phyloP scores from a whole-genome alignment of 2,797 vertebrate species.

The Mareca penelope region DNA sequence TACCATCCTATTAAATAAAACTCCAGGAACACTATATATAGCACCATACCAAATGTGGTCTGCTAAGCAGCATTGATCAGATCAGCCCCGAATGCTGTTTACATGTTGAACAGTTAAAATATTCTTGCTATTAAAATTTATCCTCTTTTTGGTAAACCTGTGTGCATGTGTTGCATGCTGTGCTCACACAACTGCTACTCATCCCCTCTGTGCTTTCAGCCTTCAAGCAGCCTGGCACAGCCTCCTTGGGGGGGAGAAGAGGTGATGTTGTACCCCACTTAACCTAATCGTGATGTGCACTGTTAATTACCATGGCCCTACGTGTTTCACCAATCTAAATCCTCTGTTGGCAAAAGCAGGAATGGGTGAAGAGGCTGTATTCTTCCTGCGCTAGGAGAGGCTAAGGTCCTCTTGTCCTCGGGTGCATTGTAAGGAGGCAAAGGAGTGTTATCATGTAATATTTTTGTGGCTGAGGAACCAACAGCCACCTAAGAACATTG shows the following conservation, averaged over 20 bases:
- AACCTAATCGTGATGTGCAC: background rate
- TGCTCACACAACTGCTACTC: background rate
- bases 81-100: conserved; percentile 63
- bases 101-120: conserved; percentile 62
- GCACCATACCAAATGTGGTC: conserved; percentile 68
- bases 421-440: background rate
- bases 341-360: background rate
- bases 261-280: background rate
- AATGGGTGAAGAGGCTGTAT: background rate
- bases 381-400: background rate
- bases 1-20: conserved; percentile 77
- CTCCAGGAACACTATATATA: conserved; percentile 74
- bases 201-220: rapidly evolving
- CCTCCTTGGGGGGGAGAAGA: background rate
- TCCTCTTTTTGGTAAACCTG: conserved; percentile 40
- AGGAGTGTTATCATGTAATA: rapidly evolving
- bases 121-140: conserved; percentile 57
- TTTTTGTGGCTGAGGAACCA: background rate
- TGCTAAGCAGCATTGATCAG: conserved; percentile 69
- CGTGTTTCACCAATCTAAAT: background rate
- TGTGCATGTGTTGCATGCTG: background rate
- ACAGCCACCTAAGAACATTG: background rate
- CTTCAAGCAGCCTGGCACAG: background rate
- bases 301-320: background rate
- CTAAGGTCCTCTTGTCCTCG: background rate